phyloP scores from a whole-genome alignment of 2,888 invertebrate genomes.

The Diarsia mendica region DNA sequence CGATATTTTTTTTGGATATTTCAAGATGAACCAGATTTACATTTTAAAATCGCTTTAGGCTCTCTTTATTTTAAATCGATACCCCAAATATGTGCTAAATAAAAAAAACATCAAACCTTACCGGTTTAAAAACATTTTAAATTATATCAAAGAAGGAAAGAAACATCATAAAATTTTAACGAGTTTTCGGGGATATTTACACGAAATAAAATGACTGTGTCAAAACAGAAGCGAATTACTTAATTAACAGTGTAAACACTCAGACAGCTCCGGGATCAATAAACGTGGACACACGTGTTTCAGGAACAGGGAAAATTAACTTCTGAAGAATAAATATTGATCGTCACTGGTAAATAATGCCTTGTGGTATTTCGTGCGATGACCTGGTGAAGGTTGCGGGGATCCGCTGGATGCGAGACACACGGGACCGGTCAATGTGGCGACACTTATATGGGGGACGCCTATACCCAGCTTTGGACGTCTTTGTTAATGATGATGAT shows the following conservation, averaged over 20 bases:
- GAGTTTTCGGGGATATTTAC: background rate
- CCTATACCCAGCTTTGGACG: too few species aligned
- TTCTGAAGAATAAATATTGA: background rate
- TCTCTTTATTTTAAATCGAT: constrained; percentile 17
- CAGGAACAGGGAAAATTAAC: background rate
- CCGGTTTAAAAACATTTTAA: constrained; percentile 15
- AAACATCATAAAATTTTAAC: constrained; percentile 6
- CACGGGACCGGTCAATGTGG: too few species aligned
- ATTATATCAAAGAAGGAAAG: background rate
- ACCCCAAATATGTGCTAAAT: background rate
- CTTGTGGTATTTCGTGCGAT: background rate
- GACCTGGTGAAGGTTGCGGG: too few species aligned
- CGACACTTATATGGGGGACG: too few species aligned
- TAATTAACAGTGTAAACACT: constrained; percentile 38
- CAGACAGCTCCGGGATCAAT: constrained; percentile 14
- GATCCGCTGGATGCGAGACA: too few species aligned
- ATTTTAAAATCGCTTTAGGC: constrained; percentile 5
- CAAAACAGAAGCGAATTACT: constrained; percentile 21
- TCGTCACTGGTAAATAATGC: background rate
- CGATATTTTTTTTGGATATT: background rate
- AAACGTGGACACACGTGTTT: background rate
- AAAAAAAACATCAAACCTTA: constrained; percentile 4
- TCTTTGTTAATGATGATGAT: too few species aligned
- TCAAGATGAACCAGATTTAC: background rate
- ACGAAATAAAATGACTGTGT: constrained; percentile 28